Evolutionary conservation across 2,888 invertebrate genomes (phyloP).

Genomic region (Monopis laevigella): DNA sequence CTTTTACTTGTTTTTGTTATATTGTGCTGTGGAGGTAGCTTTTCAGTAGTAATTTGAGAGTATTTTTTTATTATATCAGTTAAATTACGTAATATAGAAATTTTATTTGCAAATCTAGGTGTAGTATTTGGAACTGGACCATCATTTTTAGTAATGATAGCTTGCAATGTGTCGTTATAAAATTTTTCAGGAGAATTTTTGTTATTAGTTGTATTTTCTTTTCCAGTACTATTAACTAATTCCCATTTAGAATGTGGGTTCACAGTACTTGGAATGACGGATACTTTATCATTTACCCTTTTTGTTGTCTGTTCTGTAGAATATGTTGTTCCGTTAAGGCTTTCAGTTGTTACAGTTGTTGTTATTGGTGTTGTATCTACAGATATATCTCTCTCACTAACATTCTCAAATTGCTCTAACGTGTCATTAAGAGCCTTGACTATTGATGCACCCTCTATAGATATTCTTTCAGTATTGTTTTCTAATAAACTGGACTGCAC

Average conservation of each 20-base stretch:
- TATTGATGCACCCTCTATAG: conserved; percentile 55
- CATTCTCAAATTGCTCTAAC: conserved; percentile 20
- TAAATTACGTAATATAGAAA: conserved; percentile 66
- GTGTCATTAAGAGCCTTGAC: conserved; percentile 42
- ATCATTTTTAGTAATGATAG: conserved; percentile 69
- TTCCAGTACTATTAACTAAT: conserved; percentile 63
- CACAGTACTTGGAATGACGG: conserved; percentile 50
- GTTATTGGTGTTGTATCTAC: conserved; percentile 20
- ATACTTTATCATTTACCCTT: conserved; percentile 57
- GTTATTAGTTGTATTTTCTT: conserved; percentile 40
- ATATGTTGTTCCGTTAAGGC: too few species aligned
- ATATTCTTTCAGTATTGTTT: conserved; percentile 46
- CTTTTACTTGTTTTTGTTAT: conserved; percentile 4
- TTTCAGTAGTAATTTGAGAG: conserved; percentile 59
- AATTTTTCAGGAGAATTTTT: conserved; percentile 61
- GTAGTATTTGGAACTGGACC: conserved; percentile 51
- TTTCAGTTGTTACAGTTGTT: conserved; percentile 18
- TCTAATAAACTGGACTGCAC: conserved; percentile 39
- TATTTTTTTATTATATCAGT: conserved; percentile 72
- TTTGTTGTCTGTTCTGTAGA: conserved; percentile 20
- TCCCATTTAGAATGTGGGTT: conserved; percentile 65
- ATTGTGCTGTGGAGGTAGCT: conserved; percentile 25
- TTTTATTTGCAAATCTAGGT: conserved; percentile 48
- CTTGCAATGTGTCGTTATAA: conserved; percentile 71
- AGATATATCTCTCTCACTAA: conserved; percentile 17